These are phyloP conservation scores for Thereuonema tuberculata DNA, from an alignment of 1,140 invertebrate species.

Conservation along the genomic window DNA sequence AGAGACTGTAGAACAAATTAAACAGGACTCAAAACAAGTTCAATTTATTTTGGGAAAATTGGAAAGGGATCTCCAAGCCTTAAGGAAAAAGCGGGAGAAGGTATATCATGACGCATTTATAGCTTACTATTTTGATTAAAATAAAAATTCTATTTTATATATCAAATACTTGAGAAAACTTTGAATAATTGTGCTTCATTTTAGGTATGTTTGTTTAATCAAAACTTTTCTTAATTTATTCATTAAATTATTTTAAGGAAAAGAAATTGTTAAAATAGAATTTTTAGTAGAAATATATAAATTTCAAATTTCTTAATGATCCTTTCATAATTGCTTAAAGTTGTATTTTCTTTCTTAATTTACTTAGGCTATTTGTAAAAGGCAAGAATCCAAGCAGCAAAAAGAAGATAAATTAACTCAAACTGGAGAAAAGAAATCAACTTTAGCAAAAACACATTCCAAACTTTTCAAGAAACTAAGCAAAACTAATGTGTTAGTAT, in stretches of 20 bases:
- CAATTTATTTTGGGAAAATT: slow-evolving; percentile 65
- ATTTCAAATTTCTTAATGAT: background rate
- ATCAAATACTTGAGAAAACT: background rate
- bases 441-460: slow-evolving; percentile 22
- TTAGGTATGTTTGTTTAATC: background rate
- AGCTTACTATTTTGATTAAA: background rate
- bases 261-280: background rate
- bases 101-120: slow-evolving; percentile 22
- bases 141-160: background rate
- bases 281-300: background rate
- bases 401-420: slow-evolving; percentile 26
- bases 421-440: slow-evolving; percentile 24
- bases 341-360: background rate
- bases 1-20: slow-evolving; percentile 61
- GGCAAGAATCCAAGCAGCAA: slow-evolving; percentile 20
- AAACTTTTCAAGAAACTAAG: slow-evolving; percentile 26
- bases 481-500: slow-evolving; percentile 19
- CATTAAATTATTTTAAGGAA: background rate
- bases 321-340: background rate
- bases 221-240: background rate
- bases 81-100: slow-evolving; percentile 77
- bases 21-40: slow-evolving; percentile 58
- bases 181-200: background rate
- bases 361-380: background rate
- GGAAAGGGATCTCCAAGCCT: slow-evolving; percentile 69